Conservation (phyloP, 2,888 invertebrate genomes). For the Elysia crispata region DNA sequence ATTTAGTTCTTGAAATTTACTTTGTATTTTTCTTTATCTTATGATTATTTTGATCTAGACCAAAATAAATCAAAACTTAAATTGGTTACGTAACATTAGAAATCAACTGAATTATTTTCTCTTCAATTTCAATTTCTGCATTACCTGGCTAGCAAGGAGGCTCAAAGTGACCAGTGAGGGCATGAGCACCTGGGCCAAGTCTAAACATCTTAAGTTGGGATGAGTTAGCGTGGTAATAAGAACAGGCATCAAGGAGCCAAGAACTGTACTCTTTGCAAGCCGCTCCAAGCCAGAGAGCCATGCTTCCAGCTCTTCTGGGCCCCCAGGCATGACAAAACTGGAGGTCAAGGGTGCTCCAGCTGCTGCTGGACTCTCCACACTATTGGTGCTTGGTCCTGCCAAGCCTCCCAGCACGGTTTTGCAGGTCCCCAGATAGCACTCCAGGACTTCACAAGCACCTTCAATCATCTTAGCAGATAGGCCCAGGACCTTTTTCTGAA, state of each 20-base stretch:
- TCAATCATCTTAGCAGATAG: constrained; percentile 70
- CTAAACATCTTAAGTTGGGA: constrained; percentile 68
- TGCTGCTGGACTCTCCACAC: too few relatives aligned
- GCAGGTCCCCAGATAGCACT: constrained; percentile 72
- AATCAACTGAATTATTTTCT: not conserved
- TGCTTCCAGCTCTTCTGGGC: constrained; percentile 65
- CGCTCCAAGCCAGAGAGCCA: constrained; percentile 72
- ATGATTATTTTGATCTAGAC: too few relatives aligned
- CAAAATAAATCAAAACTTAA: too few relatives aligned
- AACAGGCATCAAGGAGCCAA: constrained; percentile 74
- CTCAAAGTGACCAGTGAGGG: constrained; percentile 74
- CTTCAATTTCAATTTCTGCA: not conserved
- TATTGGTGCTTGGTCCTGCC: constrained; percentile 30
- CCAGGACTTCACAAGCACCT: constrained; percentile 72
- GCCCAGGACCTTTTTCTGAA: constrained; percentile 62
- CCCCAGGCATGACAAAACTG: constrained; percentile 24
- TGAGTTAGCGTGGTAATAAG: constrained; percentile 74
- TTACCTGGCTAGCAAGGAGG: constrained; percentile 74
- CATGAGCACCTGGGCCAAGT: constrained; percentile 72
- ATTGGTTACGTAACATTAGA: too few relatives aligned
- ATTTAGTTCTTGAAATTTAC: too few relatives aligned
- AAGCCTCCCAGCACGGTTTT: constrained; percentile 59
- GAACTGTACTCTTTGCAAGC: constrained; percentile 73
- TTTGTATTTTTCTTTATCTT: too few relatives aligned
- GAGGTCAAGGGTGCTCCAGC: too few relatives aligned